phyloP scores from a whole-genome alignment of 2,113 vertebrate species.

The Malaclemys terrapin region DNA sequence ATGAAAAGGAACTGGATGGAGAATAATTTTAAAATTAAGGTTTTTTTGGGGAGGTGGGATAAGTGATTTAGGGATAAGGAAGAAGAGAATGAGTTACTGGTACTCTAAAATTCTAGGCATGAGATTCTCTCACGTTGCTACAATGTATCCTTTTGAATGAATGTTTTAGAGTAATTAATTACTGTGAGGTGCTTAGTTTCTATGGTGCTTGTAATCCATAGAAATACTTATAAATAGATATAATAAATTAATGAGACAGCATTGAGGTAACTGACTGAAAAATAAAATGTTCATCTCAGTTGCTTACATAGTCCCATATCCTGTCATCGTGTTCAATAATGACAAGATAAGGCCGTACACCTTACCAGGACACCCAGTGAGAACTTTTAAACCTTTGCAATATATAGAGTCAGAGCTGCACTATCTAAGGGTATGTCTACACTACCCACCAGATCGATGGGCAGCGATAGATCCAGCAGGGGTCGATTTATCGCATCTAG shows the following conservation, averaged over 20 bases:
- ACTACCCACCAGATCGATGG: no score
- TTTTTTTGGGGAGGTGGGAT: background rate
- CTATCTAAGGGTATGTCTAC: no score
- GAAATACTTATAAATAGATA: background rate
- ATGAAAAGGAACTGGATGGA: background rate
- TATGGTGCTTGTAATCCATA: background rate
- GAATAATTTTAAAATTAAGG: background rate
- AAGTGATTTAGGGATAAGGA: background rate
- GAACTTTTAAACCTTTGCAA: background rate
- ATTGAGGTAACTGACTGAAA: background rate
- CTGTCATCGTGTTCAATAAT: background rate
- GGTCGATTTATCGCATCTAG: no score
- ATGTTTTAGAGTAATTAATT: background rate
- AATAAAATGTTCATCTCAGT: background rate
- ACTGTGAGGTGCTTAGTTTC: background rate
- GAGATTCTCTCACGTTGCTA: background rate
- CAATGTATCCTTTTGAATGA: background rate
- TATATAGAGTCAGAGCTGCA: background rate
- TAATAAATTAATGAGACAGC: background rate
- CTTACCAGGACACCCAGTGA: background rate
- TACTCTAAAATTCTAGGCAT: background rate
- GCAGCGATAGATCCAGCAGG: no score
- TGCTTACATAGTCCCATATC: background rate
- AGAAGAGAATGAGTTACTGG: background rate
- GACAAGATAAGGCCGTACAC: background rate